A percentile compares a stretch with the other conserved stretches of the same genome.
Conservation (phyloP, 2,797 vertebrate genomes). For the Urocyon cinereoargenteus region DNA sequence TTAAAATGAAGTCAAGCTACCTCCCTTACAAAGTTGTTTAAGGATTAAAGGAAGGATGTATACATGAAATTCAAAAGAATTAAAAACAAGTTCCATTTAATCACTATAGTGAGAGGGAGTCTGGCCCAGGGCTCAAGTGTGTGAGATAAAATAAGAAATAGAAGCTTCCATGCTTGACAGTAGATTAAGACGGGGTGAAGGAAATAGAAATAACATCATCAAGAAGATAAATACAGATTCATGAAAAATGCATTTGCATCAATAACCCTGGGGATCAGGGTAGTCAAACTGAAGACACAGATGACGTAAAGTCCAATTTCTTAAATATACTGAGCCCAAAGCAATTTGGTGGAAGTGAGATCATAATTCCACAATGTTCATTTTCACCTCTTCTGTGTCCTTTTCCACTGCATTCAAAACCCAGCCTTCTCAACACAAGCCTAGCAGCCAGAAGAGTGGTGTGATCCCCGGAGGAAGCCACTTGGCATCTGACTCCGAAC, state of each 20-base stretch:
- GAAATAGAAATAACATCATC: constrained; percentile 50
- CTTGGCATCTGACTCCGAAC: constrained; percentile 30
- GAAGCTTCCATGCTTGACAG: constrained; percentile 8
- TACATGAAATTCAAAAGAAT: constrained; percentile 44
- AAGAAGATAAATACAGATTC: constrained; percentile 43
- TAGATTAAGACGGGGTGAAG: constrained; percentile 45
- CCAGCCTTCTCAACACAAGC: not conserved
- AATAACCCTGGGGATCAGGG: not conserved
- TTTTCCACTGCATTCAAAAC: not conserved
- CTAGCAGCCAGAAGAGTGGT: not conserved
- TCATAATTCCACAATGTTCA: constrained; percentile 17
- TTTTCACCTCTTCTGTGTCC: constrained; percentile 42
- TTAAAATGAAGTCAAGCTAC: constrained; percentile 42
- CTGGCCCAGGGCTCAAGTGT: not conserved
- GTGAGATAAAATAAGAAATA: constrained; percentile 60
- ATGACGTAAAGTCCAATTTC: constrained; percentile 16
- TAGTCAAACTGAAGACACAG: not conserved
- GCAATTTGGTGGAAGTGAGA: constrained; percentile 15
- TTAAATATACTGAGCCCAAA: constrained; percentile 27
- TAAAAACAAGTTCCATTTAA: constrained; percentile 51
- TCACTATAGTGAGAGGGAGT: constrained; percentile 17
- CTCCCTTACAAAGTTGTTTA: not conserved
- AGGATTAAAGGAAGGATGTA: constrained; percentile 7
- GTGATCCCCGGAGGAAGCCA: constrained; percentile 32
- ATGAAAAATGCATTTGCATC: constrained; percentile 36